A percentile compares a stretch with the other conserved stretches of the same genome.
phyloP scores from a whole-genome alignment of 2,888 invertebrate genomes.

The Tortricodes alternella region DNA sequence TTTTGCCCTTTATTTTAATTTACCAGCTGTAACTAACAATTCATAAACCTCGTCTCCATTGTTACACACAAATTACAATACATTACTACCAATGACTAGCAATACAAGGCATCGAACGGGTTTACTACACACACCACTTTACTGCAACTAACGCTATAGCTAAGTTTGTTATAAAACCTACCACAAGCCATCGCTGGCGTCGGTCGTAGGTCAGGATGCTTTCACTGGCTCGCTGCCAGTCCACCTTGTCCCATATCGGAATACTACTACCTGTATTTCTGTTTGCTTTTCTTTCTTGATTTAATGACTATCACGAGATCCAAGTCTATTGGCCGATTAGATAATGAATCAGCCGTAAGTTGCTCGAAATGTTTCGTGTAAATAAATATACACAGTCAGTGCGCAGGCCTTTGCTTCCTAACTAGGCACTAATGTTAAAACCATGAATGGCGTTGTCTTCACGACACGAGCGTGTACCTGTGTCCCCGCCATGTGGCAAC shows the following conservation, averaged over 20 bases:
- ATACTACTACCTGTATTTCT: neutral
- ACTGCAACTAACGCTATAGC: neutral
- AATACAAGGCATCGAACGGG: neutral
- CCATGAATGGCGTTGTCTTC: conserved; percentile 25
- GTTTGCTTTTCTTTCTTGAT: no score
- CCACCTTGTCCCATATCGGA: neutral
- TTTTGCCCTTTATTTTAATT: no score
- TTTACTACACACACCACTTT: neutral
- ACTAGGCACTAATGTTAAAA: neutral
- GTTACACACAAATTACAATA: neutral
- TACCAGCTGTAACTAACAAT: no score
- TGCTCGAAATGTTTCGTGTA: no score
- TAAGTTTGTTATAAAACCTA: conserved; percentile 17
- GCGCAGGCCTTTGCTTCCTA: no score
- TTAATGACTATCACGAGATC: no score
- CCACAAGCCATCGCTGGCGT: conserved; percentile 13
- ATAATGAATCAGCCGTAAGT: no score
- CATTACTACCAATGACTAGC: neutral
- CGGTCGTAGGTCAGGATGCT: conserved; percentile 30
- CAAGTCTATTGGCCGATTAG: no score
- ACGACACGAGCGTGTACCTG: conserved; percentile 1
- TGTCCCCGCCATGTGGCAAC: conserved; percentile 24
- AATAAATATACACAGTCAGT: no score
- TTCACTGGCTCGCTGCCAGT: conserved; percentile 12
- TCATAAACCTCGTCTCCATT: no score